Conservation (phyloP, 2,113 vertebrate species). For the Grallaria varia region DNA sequence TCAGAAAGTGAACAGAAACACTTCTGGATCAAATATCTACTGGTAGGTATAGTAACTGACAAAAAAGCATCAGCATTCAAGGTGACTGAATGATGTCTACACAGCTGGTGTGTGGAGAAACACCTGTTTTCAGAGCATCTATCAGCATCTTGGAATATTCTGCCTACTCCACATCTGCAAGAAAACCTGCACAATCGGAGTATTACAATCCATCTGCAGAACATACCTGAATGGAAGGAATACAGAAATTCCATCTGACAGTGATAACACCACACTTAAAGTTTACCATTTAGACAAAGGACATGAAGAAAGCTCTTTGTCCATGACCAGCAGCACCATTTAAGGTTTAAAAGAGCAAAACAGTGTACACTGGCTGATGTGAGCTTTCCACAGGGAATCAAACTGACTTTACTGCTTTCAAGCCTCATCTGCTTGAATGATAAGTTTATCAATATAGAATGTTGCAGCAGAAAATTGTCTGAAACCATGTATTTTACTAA, state of each 20-base stretch:
- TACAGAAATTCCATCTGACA: background rate
- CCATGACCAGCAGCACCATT: background rate
- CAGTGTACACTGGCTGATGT: background rate
- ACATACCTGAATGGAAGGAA: background rate
- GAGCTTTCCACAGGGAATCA: background rate
- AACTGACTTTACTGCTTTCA: background rate
- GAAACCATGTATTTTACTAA: background rate
- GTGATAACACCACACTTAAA: background rate
- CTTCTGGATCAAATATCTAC: background rate
- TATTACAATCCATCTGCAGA: background rate
- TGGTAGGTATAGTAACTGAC: background rate
- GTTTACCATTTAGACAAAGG: background rate
- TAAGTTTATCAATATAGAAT: background rate
- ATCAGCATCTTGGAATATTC: background rate
- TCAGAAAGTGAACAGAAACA: background rate
- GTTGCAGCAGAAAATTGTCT: background rate
- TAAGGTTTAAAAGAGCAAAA: background rate
- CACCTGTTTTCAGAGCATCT: background rate
- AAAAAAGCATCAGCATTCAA: background rate
- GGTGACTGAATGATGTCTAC: background rate
- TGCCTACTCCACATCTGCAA: background rate
- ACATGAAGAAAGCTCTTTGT: background rate
- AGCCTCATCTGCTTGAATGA: background rate
- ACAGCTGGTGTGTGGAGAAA: background rate
- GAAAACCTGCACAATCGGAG: background rate